phyloP scores from a whole-genome alignment of 2,888 invertebrate genomes.

The Iphiclides podalirius region DNA sequence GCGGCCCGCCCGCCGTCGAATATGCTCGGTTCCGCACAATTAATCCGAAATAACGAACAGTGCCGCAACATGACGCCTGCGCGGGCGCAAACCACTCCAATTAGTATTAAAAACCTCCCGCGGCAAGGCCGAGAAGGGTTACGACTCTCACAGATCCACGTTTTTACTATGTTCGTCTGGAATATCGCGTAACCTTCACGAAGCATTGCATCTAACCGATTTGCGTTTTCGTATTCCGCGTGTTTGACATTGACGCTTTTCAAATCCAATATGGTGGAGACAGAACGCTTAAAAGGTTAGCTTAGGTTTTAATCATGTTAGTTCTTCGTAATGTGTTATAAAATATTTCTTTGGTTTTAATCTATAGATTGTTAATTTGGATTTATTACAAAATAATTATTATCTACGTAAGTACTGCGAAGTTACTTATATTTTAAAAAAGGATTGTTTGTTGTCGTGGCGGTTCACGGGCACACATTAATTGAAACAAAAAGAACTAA shows the following conservation, averaged over 20 bases:
- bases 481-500: not conserved
- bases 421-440: no score
- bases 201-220: no score
- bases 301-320: no score
- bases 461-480: not conserved
- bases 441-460: no score
- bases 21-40: conserved; percentile 72
- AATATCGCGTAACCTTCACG: not conserved
- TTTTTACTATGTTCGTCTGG: not conserved
- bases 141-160: not conserved
- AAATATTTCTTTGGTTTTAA: no score
- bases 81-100: conserved; percentile 53
- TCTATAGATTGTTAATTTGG: no score
- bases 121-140: not conserved
- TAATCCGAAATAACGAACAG: conserved; percentile 73
- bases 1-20: conserved; percentile 73
- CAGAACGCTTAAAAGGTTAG: no score
- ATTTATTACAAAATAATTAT: no score
- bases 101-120: conserved; percentile 43
- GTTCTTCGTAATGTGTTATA: no score
- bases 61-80: conserved; percentile 66
- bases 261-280: not conserved
- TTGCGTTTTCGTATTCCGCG: no score
- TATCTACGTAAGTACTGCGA: no score
- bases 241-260: no score